A percentile compares a stretch with the other conserved stretches of the same genome.
phyloP scores from a whole-genome alignment of 2,888 invertebrate species.

The Acleris emargana region DNA sequence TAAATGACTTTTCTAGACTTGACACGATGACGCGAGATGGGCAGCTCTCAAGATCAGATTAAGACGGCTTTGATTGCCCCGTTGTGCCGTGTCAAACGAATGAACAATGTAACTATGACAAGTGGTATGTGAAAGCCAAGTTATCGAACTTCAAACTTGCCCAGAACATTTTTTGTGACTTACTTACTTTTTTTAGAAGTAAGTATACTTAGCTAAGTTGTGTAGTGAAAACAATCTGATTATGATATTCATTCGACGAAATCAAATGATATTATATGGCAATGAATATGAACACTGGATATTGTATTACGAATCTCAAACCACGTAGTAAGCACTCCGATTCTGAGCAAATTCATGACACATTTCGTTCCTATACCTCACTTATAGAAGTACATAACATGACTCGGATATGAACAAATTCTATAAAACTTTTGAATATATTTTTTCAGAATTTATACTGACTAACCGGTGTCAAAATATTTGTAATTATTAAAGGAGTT shows the following conservation, averaged over 20 bases:
- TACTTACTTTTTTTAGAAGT: conserved; percentile 7
- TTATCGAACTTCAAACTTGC: conserved; percentile 24
- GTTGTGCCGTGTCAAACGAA: conserved; percentile 7
- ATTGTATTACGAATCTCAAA: conserved; percentile 29
- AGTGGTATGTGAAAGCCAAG: conserved; percentile 27
- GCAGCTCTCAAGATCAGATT: too few relatives aligned
- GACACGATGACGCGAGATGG: too few relatives aligned
- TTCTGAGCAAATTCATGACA: conserved; percentile 38
- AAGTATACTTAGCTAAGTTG: conserved; percentile 14
- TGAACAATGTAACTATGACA: conserved; percentile 18
- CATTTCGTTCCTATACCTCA: conserved; percentile 40
- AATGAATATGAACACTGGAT: conserved; percentile 30
- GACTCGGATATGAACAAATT: conserved; percentile 38
- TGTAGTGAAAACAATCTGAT: conserved; percentile 40
- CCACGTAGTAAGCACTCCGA: conserved; percentile 26
- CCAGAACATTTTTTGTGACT: conserved; percentile 5
- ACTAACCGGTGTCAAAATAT: conserved; percentile 38
- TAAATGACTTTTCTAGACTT: too few relatives aligned
- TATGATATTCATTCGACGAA: conserved; percentile 33
- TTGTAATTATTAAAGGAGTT: conserved; percentile 45
- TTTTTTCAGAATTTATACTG: conserved; percentile 37
- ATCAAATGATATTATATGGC: conserved; percentile 27
- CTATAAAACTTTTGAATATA: conserved; percentile 39
- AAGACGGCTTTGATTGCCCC: too few relatives aligned
- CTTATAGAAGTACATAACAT: conserved; percentile 24